Evolutionary conservation across 2,113 vertebrate genomes (phyloP).

Genomic region (Spheniscus mendiculus): DNA sequence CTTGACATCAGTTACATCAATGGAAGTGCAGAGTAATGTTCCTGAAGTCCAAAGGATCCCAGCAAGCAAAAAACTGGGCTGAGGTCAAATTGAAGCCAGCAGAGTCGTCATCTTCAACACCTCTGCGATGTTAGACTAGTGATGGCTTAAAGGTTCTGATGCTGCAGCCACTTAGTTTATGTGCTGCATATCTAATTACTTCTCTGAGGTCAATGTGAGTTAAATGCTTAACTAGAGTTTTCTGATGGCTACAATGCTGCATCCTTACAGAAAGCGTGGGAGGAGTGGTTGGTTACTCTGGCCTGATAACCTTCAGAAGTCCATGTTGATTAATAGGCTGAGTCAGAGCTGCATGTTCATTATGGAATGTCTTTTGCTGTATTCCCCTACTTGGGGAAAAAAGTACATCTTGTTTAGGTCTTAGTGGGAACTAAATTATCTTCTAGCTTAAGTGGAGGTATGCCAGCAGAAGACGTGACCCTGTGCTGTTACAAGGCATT

Average conservation of each 20-base stretch:
- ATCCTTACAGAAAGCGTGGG: not conserved
- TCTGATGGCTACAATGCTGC: too few species aligned
- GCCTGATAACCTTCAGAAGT: not conserved
- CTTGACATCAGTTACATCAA: not conserved
- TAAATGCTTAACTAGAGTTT: not conserved
- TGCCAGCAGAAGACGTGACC: not conserved
- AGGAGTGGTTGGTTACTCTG: not conserved
- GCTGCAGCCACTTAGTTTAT: not conserved
- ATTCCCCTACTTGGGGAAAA: accelerated
- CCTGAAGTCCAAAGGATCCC: not conserved
- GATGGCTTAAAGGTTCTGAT: not conserved
- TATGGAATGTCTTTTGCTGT: not conserved
- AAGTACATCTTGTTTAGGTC: not conserved
- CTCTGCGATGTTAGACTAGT: not conserved
- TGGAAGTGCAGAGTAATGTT: not conserved
- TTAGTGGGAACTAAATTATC: not conserved
- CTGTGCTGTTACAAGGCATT: not conserved
- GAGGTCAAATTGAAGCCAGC: not conserved
- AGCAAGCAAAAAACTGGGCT: not conserved
- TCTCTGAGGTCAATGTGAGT: not conserved
- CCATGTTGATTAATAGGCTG: too few species aligned
- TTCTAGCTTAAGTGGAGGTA: not conserved
- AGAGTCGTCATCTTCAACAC: accelerated
- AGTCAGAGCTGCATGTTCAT: not conserved
- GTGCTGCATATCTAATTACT: not conserved